A percentile compares a stretch with the other conserved stretches of the same genome.
Conservation (phyloP, 2,113 vertebrate species). For the Hippopotamus amphibius region DNA sequence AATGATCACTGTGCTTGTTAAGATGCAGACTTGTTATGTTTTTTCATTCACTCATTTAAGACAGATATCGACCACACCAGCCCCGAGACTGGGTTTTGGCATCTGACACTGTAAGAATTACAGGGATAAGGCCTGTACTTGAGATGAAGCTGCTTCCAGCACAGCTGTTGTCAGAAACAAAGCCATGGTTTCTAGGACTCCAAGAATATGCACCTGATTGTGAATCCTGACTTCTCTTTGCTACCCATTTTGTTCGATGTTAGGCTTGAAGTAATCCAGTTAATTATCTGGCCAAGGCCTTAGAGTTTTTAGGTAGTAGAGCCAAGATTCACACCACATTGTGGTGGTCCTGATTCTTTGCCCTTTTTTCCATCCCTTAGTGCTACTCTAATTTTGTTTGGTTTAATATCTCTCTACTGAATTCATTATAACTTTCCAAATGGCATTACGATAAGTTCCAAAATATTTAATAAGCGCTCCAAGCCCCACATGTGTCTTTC, state of each 20-base stretch:
- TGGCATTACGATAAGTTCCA: not conserved
- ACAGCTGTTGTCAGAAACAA: not conserved
- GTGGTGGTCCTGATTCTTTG: not conserved
- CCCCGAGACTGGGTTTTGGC: not conserved
- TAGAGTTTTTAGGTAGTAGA: not conserved
- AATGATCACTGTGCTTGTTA: not conserved
- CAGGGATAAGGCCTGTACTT: not conserved
- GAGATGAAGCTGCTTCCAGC: too few relatives aligned
- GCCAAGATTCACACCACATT: not conserved
- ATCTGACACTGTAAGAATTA: not conserved
- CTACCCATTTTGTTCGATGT: not conserved
- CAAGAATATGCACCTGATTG: not conserved
- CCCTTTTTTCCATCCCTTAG: not conserved
- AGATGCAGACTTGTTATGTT: not conserved
- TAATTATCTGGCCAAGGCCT: not conserved
- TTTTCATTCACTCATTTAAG: not conserved
- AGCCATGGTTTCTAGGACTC: not conserved
- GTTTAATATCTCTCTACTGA: not conserved
- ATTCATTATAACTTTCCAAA: not conserved
- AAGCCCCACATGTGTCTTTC: not conserved
- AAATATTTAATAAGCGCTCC: not conserved
- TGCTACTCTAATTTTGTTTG: not conserved
- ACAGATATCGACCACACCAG: not conserved
- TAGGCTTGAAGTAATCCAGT: not conserved
- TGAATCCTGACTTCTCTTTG: not conserved